Conservation (phyloP, 2,888 invertebrate genomes). For the Drosophila paranaensis region DNA sequence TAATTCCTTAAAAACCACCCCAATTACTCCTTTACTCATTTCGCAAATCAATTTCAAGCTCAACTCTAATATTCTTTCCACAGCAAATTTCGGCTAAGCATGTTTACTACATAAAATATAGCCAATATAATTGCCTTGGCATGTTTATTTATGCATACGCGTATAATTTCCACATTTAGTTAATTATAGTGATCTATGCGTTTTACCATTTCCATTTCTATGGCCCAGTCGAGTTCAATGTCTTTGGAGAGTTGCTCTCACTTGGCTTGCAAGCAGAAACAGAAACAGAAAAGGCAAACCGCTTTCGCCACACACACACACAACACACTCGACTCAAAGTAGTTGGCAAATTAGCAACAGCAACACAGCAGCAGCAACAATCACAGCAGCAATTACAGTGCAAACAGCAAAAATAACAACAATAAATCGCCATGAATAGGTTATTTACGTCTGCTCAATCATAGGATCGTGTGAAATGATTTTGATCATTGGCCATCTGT, state of each 20-base stretch:
- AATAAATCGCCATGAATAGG: conserved; percentile 22
- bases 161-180: conserved; percentile 63
- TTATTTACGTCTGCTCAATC: conserved; percentile 56
- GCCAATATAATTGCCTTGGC: conserved; percentile 6
- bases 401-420: conserved; percentile 28
- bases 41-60: neutral
- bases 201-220: conserved; percentile 67
- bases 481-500: conserved; percentile 75
- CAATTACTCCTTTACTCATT: neutral
- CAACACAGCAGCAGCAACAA: conserved; percentile 29
- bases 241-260: conserved; percentile 66
- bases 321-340: conserved; percentile 49
- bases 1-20: neutral
- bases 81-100: neutral
- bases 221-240: conserved; percentile 66
- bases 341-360: conserved; percentile 77
- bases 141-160: conserved; percentile 21
- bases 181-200: conserved; percentile 61
- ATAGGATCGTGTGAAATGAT: conserved; percentile 77
- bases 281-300: conserved; percentile 36
- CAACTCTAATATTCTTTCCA: neutral
- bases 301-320: conserved; percentile 62
- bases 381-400: conserved; percentile 46
- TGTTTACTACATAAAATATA: neutral
- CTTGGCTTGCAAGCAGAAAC: conserved; percentile 44